Evolutionary conservation across 2,797 vertebrate genomes (phyloP).

Genomic region (Pempheris klunzingeri): DNA sequence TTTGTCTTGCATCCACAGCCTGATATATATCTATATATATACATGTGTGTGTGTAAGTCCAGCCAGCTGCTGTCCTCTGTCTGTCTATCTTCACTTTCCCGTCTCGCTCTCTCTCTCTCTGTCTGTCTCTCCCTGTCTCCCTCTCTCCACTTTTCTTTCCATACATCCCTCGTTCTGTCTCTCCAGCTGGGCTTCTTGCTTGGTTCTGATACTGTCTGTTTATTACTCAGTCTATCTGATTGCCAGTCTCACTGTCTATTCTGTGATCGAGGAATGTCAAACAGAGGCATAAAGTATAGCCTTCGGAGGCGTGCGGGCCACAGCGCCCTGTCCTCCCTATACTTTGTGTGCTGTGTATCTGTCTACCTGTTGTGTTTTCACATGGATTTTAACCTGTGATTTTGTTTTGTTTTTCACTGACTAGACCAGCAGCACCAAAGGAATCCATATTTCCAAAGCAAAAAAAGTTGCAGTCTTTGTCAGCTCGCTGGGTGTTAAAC

Average conservation of each 20-base stretch:
- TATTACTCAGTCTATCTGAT: conserved; percentile 38
- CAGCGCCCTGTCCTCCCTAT: conserved; percentile 83
- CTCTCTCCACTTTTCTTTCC: background rate
- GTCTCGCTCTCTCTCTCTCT: conserved; percentile 7
- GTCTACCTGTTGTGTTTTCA: conserved; percentile 80
- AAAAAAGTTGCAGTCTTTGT: conserved; percentile 10
- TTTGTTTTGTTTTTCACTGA: conserved; percentile 20
- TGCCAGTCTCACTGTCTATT: conserved; percentile 69
- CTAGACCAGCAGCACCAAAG: conserved; percentile 19
- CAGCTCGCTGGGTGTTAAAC: background rate
- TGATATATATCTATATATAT: too few species aligned
- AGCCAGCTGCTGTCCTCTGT: conserved; percentile 84
- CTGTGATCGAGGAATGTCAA: conserved; percentile 92
- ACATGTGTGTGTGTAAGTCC: conserved; percentile 92
- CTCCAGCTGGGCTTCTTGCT: conserved; percentile 91
- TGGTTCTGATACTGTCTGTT: conserved; percentile 71
- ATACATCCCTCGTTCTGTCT: conserved; percentile 69
- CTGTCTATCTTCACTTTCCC: conserved; percentile 20
- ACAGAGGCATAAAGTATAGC: conserved; percentile 92
- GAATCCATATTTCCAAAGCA: conserved; percentile 19
- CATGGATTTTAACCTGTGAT: conserved; percentile 73
- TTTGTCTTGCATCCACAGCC: conserved; percentile 94
- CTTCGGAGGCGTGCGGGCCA: conserved; percentile 72
- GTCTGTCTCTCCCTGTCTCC: background rate
- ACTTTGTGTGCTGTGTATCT: conserved; percentile 89